Evolutionary conservation across 2,113 vertebrate species (phyloP).

Genomic region (Apistogramma diplotaenia): DNA sequence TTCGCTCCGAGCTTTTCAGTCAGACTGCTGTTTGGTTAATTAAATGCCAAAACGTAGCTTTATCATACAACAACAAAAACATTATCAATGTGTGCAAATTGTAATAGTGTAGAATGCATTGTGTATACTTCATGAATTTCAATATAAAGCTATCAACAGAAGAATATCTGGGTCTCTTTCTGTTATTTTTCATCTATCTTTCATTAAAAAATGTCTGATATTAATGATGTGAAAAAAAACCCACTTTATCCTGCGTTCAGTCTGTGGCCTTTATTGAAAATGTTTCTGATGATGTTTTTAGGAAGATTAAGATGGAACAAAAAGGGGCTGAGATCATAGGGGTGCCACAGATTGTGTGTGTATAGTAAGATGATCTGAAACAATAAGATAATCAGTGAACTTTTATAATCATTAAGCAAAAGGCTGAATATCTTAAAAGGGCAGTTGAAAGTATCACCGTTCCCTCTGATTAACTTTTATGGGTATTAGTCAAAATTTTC

Average conservation of each 20-base stretch:
- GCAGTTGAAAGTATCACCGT: neutral
- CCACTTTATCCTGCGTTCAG: neutral
- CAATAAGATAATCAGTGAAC: neutral
- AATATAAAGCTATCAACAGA: constrained; percentile 85
- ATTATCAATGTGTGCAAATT: constrained; percentile 87
- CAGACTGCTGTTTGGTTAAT: constrained; percentile 86
- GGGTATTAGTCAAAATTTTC: too few species aligned
- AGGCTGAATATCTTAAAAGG: neutral
- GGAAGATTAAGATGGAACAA: neutral
- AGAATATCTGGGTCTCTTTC: neutral
- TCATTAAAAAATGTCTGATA: neutral
- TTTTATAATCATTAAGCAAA: neutral
- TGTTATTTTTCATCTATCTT: neutral
- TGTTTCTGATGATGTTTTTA: neutral
- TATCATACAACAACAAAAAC: constrained; percentile 74
- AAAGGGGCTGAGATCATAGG: neutral
- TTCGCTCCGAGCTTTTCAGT: constrained; percentile 76
- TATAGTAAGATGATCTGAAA: neutral
- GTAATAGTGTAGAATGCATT: constrained; percentile 92
- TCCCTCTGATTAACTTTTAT: too few species aligned
- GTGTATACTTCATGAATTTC: constrained; percentile 92
- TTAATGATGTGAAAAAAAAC: neutral
- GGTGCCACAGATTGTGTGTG: neutral
- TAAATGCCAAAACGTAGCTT: constrained; percentile 88
- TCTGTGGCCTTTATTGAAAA: neutral